Conservation (phyloP, 2,113 vertebrate species). For the human (Homo sapiens) region GRCh38 chrX:130447001-130447500, state of each 20-base stretch:
- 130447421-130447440: constrained; percentile 64
- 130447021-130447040: constrained; percentile 39
- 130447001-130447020: constrained; percentile 53
- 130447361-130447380: constrained; percentile 40
- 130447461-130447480: neutral
- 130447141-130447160: neutral
- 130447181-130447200: constrained; percentile 65
- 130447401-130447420: constrained; percentile 51
- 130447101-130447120: neutral
- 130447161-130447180: constrained; percentile 17
- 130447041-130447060: constrained; percentile 61
- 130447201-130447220: constrained; percentile 49
- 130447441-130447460: constrained; percentile 31
- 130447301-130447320: constrained; percentile 56
- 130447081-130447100: neutral
- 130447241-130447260: constrained; percentile 44
- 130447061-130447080: constrained; percentile 20
- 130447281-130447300: constrained; percentile 52
- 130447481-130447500: neutral
- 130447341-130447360: constrained; percentile 38
- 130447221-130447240: constrained; percentile 54
- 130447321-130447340: constrained; percentile 44
- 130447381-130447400: constrained; percentile 16
- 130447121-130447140: constrained; percentile 38
- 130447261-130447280: constrained; percentile 42